Conservation (phyloP, 1,140 invertebrate species). For the roundworm (Caenorhabditis elegans) region WBcel235 BX284605.5:8780001-8780500, state of each 20-base stretch:
- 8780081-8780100: no score
- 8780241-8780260: not conserved
- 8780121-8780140: no score
- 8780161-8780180: no score
- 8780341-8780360: slow-evolving; percentile 26
- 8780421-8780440: not conserved
- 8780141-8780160: no score
- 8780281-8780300: slow-evolving; percentile 13
- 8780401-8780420: slow-evolving; percentile 23
- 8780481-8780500: not conserved
- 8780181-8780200: no score
- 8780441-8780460: not conserved
- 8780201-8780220: no score
- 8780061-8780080: no score
- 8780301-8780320: not conserved
- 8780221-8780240: not conserved
- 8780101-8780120: no score
- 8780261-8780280: no score
- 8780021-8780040: no score
- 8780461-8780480: slow-evolving; percentile 23
- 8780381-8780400: slow-evolving; percentile 4
- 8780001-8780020: no score
- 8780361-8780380: not conserved
- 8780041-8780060: no score
- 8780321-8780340: not conserved